A percentile compares a stretch with the other conserved stretches of the same genome.
Conservation (phyloP, 2,797 vertebrate genomes). For the Pantherophis vulpinus region DNA sequence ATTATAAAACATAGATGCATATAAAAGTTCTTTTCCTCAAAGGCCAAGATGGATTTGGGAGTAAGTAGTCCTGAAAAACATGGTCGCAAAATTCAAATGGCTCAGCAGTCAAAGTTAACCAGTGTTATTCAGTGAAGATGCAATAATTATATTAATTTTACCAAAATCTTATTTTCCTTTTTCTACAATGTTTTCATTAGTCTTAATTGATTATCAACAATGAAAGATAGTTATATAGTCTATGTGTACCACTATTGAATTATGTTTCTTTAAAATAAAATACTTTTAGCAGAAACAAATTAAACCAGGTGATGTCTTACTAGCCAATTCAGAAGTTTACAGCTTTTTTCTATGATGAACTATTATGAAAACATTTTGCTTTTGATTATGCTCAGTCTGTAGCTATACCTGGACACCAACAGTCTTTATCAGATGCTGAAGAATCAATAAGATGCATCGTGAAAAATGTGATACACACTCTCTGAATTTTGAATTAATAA, state of each 20-base stretch:
- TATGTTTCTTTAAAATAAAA: not conserved
- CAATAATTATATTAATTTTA: not conserved
- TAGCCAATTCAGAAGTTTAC: conserved; percentile 10
- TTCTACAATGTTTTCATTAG: not conserved
- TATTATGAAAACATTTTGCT: conserved; percentile 12
- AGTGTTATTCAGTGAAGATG: not conserved
- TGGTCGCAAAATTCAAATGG: not conserved
- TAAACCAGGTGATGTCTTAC: not conserved
- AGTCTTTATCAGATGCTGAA: not conserved
- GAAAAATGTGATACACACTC: not conserved
- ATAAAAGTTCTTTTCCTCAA: not conserved
- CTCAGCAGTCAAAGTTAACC: not conserved
- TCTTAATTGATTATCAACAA: not conserved
- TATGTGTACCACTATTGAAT: not conserved
- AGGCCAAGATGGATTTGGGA: not conserved
- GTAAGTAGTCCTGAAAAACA: not conserved
- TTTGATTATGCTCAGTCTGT: conserved; percentile 1
- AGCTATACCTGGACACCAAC: conserved; percentile 24
- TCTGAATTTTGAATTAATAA: conserved; percentile 31
- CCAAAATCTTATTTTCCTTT: not conserved
- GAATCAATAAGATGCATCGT: conserved; percentile 10
- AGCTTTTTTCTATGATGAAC: not conserved
- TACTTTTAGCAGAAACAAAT: conserved; percentile 22
- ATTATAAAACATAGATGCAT: not conserved
- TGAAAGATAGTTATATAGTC: conserved; percentile 4